Evolutionary conservation across 2,888 invertebrate genomes (phyloP), one percentile per base, ranked within the genome.

Genomic region (Rhingia campestris): DNA sequence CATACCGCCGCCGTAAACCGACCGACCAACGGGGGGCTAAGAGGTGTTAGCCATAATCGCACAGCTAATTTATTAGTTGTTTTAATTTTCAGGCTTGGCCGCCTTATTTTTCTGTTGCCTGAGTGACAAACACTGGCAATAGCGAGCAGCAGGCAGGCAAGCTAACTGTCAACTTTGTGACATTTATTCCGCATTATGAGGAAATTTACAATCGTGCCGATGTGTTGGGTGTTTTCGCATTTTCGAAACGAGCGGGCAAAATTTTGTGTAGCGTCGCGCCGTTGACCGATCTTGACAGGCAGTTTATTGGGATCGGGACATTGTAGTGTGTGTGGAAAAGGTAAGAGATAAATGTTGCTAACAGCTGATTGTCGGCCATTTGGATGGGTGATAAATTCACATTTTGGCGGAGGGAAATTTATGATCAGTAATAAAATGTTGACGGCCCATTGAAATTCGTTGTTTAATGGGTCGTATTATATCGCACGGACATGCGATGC

Each of bases 141-240:
- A 79, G 51, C 63, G 33, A 79, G 69, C 82, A 79, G 82, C 77
- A 72, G 77, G 56, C 81, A 77, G 66, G 54, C 73, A 73, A 69
- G 59, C 82, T 82, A 69, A 74, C 82, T 82, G 82, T 82, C 82
- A 82, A 64, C 79, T 82, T 82, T 74, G 73, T 73, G 82, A 82
- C 82, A 82, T 74, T 82, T 82, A 82, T 82, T 77, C 69, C 79
- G 79, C 73, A 79, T 82, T 82, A 82, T 82, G 73, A 82, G 77
- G 79, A 82, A 82, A 82, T 79, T 82, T 82, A 82, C 79, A 64
- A 58, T 53, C 53, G 35, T 54, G 37, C 56, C 63, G 39, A 39
- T 61, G 49, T 58, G 66, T 82, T 56, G 56, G 75, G 64, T 54
- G 76, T 59, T 47, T 22, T 22, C 22, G 22, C 22, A 22, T 22